These are phyloP conservation scores for Choreutis nemorana DNA, from an alignment of 2,888 invertebrate species.

Conservation along the genomic window DNA sequence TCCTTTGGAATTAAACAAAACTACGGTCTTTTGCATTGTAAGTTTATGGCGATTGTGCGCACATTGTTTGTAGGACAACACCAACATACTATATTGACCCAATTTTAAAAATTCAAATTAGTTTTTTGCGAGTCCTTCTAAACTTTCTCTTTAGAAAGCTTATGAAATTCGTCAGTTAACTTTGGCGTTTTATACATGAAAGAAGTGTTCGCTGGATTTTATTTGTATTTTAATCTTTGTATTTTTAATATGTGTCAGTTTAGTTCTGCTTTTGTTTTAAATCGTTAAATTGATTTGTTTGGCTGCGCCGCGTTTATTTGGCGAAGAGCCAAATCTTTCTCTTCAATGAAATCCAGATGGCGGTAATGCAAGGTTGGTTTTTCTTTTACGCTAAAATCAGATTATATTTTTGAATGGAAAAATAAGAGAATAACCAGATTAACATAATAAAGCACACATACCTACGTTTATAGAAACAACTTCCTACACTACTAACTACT, in stretches of 20 bases:
- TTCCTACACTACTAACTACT: no score
- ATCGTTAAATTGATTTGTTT: conserved; percentile 22
- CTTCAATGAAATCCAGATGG: conserved; percentile 31
- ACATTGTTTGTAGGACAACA: no score
- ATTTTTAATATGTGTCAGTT: conserved; percentile 22
- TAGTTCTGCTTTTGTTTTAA: conserved; percentile 19
- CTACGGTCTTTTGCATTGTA: no score
- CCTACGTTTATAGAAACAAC: no score
- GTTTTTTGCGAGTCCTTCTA: conserved; percentile 49
- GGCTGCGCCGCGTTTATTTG: conserved; percentile 20
- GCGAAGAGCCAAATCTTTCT: conserved; percentile 25
- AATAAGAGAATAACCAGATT: no score
- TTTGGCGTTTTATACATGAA: conserved; percentile 36
- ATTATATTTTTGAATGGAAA: no score
- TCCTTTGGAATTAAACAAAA: no score
- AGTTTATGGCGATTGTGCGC: no score
- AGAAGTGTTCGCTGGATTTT: conserved; percentile 31
- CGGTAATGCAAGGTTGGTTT: conserved; percentile 34
- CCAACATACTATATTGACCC: conserved; percentile 40
- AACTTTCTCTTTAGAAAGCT: conserved; percentile 64
- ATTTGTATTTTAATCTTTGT: conserved; percentile 5
- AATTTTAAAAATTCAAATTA: conserved; percentile 61
- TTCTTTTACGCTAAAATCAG: conserved; percentile 4
- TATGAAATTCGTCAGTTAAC: conserved; percentile 28
- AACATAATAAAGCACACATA: no score